phyloP scores from a whole-genome alignment of 2,797 vertebrate genomes.

The Etheostoma perlongum region DNA sequence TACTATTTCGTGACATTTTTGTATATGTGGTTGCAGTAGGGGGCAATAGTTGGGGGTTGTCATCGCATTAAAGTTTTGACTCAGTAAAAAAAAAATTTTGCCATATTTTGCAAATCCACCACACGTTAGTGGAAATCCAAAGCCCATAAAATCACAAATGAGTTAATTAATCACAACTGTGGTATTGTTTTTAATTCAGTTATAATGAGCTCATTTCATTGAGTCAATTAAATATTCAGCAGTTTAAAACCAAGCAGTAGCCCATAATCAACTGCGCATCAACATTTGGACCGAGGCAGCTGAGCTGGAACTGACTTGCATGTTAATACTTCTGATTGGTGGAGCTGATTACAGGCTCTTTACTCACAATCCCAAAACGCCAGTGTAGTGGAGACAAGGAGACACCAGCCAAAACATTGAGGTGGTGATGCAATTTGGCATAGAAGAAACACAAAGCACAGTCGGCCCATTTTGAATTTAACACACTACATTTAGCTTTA shows the following conservation, averaged over 20 bases:
- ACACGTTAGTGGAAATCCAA: conserved; percentile 17
- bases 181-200: conserved; percentile 39
- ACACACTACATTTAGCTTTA: background rate
- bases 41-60: conserved; percentile 15
- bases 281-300: conserved; percentile 60
- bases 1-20: conserved; percentile 5
- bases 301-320: conserved; percentile 59
- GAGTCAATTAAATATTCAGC: conserved; percentile 66
- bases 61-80: conserved; percentile 31
- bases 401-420: conserved; percentile 26
- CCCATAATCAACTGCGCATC: conserved; percentile 66
- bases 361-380: conserved; percentile 52
- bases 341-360: conserved; percentile 55
- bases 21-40: conserved; percentile 30
- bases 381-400: conserved; percentile 29
- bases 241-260: conserved; percentile 61
- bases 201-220: conserved; percentile 50
- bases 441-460: conserved; percentile 1
- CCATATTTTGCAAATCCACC: conserved; percentile 8
- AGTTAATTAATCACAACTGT: conserved; percentile 62
- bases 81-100: conserved; percentile 18
- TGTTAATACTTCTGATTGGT: conserved; percentile 64
- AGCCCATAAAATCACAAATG: conserved; percentile 40
- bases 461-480: background rate
- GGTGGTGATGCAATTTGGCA: conserved; percentile 14